Conservation (phyloP, 2,888 invertebrate species). For the Andrena flavipes region DNA sequence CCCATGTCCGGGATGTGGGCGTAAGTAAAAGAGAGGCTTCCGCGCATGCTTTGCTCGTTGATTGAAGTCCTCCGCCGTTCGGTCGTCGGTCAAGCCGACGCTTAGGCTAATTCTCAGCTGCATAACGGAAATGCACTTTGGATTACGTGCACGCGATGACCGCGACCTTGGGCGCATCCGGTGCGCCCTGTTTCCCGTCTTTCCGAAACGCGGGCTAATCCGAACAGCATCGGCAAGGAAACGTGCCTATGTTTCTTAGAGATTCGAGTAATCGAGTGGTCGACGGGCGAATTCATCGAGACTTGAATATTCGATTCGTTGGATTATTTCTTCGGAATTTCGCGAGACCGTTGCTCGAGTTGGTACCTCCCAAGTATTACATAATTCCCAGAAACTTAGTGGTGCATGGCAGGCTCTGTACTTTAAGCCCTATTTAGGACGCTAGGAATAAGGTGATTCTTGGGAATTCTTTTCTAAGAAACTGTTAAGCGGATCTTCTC, state of each 20-base stretch:
- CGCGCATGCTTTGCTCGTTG: conserved; percentile 61
- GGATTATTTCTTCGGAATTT: not conserved
- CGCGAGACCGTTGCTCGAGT: no score
- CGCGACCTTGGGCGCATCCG: conserved; percentile 76
- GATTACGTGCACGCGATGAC: conserved; percentile 49
- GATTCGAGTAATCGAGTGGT: no score
- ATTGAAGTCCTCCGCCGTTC: conserved; percentile 61
- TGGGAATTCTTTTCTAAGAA: no score
- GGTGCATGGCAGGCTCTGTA: no score
- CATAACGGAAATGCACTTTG: conserved; percentile 62
- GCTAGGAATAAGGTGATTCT: no score
- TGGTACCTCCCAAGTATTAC: no score
- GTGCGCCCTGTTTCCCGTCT: conserved; percentile 2
- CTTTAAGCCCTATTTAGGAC: no score
- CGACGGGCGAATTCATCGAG: no score
- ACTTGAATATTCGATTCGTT: not conserved
- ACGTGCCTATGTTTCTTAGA: no score
- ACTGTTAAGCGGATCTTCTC: no score
- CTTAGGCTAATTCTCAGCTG: conserved; percentile 67
- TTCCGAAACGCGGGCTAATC: not conserved
- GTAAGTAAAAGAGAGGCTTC: conserved; percentile 63
- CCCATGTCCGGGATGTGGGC: conserved; percentile 80
- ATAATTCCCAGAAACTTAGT: no score
- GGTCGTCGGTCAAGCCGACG: conserved; percentile 27
- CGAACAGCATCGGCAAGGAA: not conserved